A percentile compares a stretch with the other conserved stretches of the same genome.
phyloP scores from a whole-genome alignment of 2,113 vertebrate species.

The Hemichromis elongatus region DNA sequence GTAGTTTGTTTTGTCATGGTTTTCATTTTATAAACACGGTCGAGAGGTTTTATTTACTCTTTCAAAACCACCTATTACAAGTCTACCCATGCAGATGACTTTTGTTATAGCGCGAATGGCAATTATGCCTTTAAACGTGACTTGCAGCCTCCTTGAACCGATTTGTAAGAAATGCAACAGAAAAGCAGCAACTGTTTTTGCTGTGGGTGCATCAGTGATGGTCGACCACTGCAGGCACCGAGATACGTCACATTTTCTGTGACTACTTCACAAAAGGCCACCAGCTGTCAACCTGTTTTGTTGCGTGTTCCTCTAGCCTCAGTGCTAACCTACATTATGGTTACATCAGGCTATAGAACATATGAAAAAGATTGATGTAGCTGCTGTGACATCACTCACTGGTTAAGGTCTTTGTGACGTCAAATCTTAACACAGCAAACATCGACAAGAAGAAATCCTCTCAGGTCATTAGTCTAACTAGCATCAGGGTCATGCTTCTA shows the following conservation, averaged over 20 bases:
- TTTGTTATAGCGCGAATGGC: not conserved
- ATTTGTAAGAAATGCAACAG: not conserved
- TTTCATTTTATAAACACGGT: not conserved
- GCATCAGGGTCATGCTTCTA: no score
- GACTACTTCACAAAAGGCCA: not conserved
- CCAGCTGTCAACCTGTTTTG: not conserved
- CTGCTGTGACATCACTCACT: not conserved
- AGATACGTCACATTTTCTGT: not conserved
- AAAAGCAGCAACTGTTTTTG: not conserved
- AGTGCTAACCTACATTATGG: not conserved
- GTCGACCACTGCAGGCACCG: not conserved
- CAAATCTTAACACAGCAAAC: no score
- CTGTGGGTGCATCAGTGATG: not conserved
- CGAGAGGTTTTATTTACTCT: not conserved
- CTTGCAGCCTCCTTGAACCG: not conserved
- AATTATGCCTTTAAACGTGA: not conserved
- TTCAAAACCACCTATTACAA: not conserved
- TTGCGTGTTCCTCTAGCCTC: not conserved
- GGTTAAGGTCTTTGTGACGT: no score
- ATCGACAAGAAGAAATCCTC: no score
- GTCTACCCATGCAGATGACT: not conserved
- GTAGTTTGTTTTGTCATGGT: not conserved
- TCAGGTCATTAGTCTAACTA: no score
- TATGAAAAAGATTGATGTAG: not conserved
- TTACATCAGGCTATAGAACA: not conserved